Conservation (phyloP, 2,113 vertebrate species). For the Stegostoma tigrinum region DNA sequence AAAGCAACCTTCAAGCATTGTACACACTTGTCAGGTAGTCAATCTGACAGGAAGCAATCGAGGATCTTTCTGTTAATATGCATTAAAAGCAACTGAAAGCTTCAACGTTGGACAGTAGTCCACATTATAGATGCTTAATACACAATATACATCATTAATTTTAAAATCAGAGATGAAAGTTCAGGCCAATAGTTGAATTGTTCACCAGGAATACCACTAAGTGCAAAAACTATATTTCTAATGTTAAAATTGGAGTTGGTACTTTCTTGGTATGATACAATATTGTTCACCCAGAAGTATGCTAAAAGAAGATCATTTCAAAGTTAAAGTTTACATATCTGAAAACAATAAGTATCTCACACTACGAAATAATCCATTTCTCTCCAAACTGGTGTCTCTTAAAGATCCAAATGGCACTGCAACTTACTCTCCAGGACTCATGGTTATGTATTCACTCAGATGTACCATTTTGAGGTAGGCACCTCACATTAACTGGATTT, state of each 20-base stretch:
- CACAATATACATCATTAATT: not conserved
- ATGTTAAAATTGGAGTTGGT: not conserved
- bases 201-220: not conserved
- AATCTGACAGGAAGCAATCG: not conserved
- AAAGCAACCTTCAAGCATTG: not conserved
- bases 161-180: constrained; percentile 11
- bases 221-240: not conserved
- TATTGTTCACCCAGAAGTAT: not conserved
- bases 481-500: not conserved
- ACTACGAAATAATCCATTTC: not conserved
- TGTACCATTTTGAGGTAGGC: not conserved
- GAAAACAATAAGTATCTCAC: not conserved
- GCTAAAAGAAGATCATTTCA: not conserved
- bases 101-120: not conserved
- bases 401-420: not conserved
- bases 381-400: not conserved
- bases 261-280: not conserved
- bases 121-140: not conserved
- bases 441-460: not conserved
- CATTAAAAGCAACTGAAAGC: not conserved
- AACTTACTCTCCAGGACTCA: not conserved
- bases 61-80: not conserved
- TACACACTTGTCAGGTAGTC: not conserved
- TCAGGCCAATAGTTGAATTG: not conserved
- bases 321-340: not conserved